Percentiles rank a stretch among this genome's conserved stretches.
These are phyloP conservation scores for Ditylenchus dipsaci DNA, from an alignment of 1,140 invertebrate species.

Conservation along the genomic window DNA sequence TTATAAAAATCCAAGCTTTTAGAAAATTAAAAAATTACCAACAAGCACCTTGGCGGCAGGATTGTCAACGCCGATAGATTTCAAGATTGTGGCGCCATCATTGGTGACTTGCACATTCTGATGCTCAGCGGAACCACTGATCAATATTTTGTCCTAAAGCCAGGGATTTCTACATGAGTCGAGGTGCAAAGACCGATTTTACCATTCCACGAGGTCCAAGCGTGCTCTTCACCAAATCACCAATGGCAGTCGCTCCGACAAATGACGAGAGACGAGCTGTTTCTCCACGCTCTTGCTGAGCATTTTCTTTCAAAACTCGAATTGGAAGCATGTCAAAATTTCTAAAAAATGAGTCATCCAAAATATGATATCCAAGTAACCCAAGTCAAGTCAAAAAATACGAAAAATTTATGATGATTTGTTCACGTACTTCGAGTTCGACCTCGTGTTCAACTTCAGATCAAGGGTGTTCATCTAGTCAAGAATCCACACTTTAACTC, in stretches of 20 bases:
- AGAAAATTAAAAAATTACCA: constrained; percentile 58
- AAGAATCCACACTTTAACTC: too few relatives aligned
- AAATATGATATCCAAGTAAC: too few relatives aligned
- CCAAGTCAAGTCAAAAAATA: too few relatives aligned
- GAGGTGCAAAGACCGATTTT: constrained; percentile 13
- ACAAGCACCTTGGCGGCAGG: constrained; percentile 97
- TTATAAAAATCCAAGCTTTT: neutral
- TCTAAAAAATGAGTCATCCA: too few relatives aligned
- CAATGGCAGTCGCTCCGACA: constrained; percentile 94
- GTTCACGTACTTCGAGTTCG: too few relatives aligned
- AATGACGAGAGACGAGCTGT: constrained; percentile 77
- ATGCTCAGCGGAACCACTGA: constrained; percentile 74
- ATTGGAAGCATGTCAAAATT: constrained; percentile 27
- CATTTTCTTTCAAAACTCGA: constrained; percentile 80
- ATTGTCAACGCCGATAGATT: constrained; percentile 93
- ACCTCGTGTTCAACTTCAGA: too few relatives aligned
- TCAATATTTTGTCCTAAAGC: constrained; percentile 83
- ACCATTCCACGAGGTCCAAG: constrained; percentile 97
- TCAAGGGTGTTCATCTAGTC: too few relatives aligned
- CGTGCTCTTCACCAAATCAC: constrained; percentile 94
- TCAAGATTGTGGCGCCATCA: constrained; percentile 97
- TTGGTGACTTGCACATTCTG: constrained; percentile 92
- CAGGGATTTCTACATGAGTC: constrained; percentile 1
- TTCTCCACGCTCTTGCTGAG: constrained; percentile 95
- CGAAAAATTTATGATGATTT: too few relatives aligned